Base-by-base conservation (phyloP, 1,140 invertebrate genomes). In the Tachypleus tridentatus region DNA sequence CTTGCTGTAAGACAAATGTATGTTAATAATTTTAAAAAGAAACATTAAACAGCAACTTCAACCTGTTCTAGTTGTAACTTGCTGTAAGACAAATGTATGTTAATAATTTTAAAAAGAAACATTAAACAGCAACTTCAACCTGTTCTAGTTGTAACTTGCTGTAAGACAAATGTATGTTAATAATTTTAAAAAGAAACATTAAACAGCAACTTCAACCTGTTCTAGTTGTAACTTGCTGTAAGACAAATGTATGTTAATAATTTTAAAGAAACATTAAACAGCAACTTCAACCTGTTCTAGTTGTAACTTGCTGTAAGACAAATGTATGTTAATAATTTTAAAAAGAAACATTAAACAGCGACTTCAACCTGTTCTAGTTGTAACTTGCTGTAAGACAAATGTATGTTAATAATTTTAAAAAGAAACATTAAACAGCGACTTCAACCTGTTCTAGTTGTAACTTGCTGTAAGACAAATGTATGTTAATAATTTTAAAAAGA, bases 361-460 rank as follows among this genome's bases (percentile, higher is more conserved):
- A 72, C 75, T 53, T 77, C 76, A 7, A 70, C 75, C 66, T 74
- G 75, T 64, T 77, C 76, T 53, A 74, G 73, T 54, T 78, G 76
- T 78, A 75, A 75, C 75, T 69, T 9, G 8, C 9, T 54, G 8
- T 54, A 54, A 54, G 8, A 9, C 53, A 54, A 9, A 9, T 54
- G 53, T 9, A n/a, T 54, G 4, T 9, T 54, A n/a, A n/a, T 11
- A 57, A 57, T 10, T 11, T 11, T 9, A 57, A 11, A 9, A 10
- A 57, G 47, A 57, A 6, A 8, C 9, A 10, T 57, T 4, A 8
- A n/a, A n/a, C 75, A n/a, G 66, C 75, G 61, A 72, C 75, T 53
- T 77, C 76, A 7, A 70, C 75, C 66, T 74, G 75, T 64, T 77
- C 76, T 53, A 74, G 73, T 54, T 78, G 76, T 78, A 75, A 75